phyloP scores from a whole-genome alignment of 2,113 vertebrate genomes.

The Pituophis catenifer region DNA sequence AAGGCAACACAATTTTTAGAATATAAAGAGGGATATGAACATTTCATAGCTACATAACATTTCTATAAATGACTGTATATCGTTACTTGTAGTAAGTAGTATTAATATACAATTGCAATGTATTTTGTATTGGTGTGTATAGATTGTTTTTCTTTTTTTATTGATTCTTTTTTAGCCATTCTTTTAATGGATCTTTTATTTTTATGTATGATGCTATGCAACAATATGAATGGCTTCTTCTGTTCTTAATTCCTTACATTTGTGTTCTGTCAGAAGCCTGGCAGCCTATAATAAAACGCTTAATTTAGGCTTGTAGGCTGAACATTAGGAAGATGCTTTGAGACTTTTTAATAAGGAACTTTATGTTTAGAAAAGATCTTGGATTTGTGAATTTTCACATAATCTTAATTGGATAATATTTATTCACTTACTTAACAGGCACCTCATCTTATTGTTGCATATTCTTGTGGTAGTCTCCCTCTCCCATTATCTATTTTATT shows the following conservation, averaged over 20 bases:
- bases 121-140: background rate
- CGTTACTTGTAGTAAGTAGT: background rate
- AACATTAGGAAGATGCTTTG: background rate
- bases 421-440: background rate
- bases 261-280: background rate
- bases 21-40: background rate
- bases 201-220: fast-evolving
- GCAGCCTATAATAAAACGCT: too few species aligned
- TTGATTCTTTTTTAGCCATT: background rate
- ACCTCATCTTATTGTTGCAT: background rate
- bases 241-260: background rate
- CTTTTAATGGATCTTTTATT: background rate
- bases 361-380: background rate
- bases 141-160: background rate
- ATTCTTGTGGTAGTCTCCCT: background rate
- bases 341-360: background rate
- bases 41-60: background rate
- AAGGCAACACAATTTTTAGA: background rate
- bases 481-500: background rate
- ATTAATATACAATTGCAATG: background rate
- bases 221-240: background rate
- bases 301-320: background rate
- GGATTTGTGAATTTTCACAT: background rate
- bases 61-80: background rate
- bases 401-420: background rate